Evolutionary conservation across 1,140 invertebrate species (phyloP).

Genomic region (Bradynema listronoti): DNA sequence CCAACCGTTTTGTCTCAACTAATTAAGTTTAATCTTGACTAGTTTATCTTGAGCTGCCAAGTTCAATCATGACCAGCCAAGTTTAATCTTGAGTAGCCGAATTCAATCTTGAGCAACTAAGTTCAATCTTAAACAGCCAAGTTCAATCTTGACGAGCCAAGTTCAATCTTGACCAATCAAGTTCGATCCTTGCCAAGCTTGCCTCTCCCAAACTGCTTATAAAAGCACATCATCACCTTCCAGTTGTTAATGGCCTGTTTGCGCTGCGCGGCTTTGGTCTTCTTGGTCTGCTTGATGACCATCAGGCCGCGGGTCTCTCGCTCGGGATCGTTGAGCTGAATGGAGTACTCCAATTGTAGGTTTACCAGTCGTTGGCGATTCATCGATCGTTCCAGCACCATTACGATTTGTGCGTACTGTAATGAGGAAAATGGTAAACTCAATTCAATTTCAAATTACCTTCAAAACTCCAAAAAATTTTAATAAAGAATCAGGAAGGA

Average conservation of each 20-base stretch:
- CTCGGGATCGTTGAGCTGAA: constrained; percentile 70
- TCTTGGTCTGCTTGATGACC: constrained; percentile 93
- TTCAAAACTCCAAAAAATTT: too few relatives aligned
- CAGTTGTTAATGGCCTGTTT: constrained; percentile 92
- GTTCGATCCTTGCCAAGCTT: background rate
- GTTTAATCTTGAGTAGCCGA: background rate
- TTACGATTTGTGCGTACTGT: constrained; percentile 95
- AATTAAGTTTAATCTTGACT: background rate
- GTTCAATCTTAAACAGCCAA: background rate
- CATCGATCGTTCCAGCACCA: constrained; percentile 83
- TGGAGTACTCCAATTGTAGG: constrained; percentile 87
- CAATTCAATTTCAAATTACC: too few relatives aligned
- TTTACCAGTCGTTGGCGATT: constrained; percentile 77
- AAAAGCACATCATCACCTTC: constrained; percentile 68
- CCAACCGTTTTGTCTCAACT: too few relatives aligned
- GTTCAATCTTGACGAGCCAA: background rate
- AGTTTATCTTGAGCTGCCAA: background rate
- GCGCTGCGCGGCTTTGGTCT: constrained; percentile 86
- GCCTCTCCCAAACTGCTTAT: background rate
- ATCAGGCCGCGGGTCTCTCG: constrained; percentile 71
- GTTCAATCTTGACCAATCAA: background rate
- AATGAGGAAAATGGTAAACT: too few relatives aligned
- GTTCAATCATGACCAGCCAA: background rate
- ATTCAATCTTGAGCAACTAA: background rate
- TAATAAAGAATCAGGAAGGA: too few relatives aligned